These are phyloP conservation scores for Eumacrocentrus americanus DNA, from an alignment of 2,888 invertebrate species.

Conservation along the genomic window DNA sequence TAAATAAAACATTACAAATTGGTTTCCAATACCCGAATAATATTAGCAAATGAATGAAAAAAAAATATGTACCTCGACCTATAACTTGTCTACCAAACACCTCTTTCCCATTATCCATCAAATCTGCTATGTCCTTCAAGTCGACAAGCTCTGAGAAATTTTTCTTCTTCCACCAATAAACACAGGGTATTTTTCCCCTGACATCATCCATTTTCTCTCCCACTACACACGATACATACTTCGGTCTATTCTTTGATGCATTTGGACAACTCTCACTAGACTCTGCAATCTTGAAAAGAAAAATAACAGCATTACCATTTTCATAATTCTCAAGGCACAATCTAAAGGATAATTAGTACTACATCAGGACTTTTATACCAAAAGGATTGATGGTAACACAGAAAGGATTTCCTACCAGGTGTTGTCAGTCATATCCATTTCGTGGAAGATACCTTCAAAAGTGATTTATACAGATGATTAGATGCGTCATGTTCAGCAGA, in stretches of 20 bases:
- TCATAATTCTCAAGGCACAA: neutral
- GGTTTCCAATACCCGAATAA: neutral
- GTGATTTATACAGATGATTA: constrained; percentile 28
- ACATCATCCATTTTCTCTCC: constrained; percentile 20
- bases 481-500: constrained; percentile 20
- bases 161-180: constrained; percentile 44
- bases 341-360: neutral
- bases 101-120: constrained; percentile 35
- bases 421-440: constrained; percentile 11
- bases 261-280: constrained; percentile 1
- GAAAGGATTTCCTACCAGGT: constrained; percentile 4
- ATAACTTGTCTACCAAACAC: constrained; percentile 46
- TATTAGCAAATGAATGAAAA: neutral
- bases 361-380: constrained; percentile 11
- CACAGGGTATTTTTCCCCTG: constrained; percentile 21
- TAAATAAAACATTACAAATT: neutral
- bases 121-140: constrained; percentile 30
- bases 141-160: constrained; percentile 34
- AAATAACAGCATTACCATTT: neutral
- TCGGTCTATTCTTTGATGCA: constrained; percentile 20
- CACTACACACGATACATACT: constrained; percentile 32
- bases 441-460: constrained; percentile 28
- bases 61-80: constrained; percentile 42
- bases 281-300: constrained; percentile 24
- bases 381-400: constrained; percentile 7